Base-by-base conservation (phyloP, 1,140 invertebrate genomes). In the Hesperophylax magnus region DNA sequence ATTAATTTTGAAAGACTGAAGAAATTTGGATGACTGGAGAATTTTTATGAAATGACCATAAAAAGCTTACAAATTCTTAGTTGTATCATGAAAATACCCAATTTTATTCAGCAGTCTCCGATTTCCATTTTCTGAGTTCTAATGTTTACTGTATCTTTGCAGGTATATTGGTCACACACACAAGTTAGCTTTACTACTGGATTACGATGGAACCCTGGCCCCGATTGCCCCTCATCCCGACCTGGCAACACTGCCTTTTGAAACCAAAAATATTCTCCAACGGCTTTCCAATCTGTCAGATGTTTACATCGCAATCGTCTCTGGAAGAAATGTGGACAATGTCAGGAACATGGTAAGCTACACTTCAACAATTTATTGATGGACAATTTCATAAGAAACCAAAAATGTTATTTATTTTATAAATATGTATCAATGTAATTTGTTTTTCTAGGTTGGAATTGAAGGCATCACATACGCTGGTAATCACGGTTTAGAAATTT, bases 391-490 rank as follows among this genome's bases (percentile, higher is more conserved):
- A 65, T 24, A 65, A 65, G 61, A 22, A 65, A 24, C 7, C 14
- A 1, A 17, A 31, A 24, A 22, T 65, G 1, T 7, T 71, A 5
- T 71, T 71, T 20, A 53, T 71, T 71, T 56, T n/a, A 22, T 58
- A 58, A 58, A 39, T 39, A 39, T n/a, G n/a, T n/a, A n/a, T 14
- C 9, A 47, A 47, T 14, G 6, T 47, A 9, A 47, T 47, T 14
- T 47, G 39, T 47, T 18, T 11, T 61, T 60, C 52, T 82, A 92
- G 92, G 93, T 98, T 34, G 96, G 96, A 3, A 97, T 97, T 81
- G 94, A 96, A 81, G 95, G 95, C 71, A 96, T 97, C 20, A 98
- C 96, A 0, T 97, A 97, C 86, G 96, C 96, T 2, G 97, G 97
- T 18, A 97, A 95, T 89, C 96, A 97, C 86, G 97, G 96, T 11